These are phyloP conservation scores for Regulus satrapa DNA, from an alignment of 2,113 vertebrate genomes.

Conservation along the genomic window DNA sequence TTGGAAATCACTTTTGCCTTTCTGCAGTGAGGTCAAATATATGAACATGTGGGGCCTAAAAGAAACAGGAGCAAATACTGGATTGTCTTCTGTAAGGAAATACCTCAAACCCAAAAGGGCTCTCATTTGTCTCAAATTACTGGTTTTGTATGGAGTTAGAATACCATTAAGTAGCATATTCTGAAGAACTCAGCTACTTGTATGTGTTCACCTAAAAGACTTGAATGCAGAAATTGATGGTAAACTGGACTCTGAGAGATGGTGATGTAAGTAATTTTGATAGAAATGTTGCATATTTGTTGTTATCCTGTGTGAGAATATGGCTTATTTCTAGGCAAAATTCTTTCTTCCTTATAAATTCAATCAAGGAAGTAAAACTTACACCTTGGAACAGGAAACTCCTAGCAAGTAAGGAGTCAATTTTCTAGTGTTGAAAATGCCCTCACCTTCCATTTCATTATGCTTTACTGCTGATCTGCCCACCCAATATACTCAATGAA, in stretches of 20 bases:
- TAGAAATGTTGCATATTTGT: neutral
- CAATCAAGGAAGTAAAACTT: neutral
- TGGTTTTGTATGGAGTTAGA: neutral
- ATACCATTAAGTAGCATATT: neutral
- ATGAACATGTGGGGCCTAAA: neutral
- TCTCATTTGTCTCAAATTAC: neutral
- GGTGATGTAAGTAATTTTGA: neutral
- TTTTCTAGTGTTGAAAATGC: neutral
- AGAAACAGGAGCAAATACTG: neutral
- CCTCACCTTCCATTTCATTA: neutral
- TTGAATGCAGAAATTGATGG: neutral
- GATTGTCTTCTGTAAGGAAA: neutral
- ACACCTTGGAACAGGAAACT: neutral
- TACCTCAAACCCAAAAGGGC: neutral
- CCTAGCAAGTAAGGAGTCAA: neutral
- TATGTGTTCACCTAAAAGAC: neutral
- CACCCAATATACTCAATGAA: neutral
- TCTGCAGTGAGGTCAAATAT: neutral
- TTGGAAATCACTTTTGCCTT: neutral
- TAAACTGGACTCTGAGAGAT: neutral
- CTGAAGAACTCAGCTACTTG: neutral
- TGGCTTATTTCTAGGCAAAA: neutral
- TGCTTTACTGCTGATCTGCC: neutral
- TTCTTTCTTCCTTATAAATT: neutral
- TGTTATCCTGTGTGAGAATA: neutral